phyloP scores from a whole-genome alignment of 2,113 vertebrate genomes.

The Platysteira castanea region DNA sequence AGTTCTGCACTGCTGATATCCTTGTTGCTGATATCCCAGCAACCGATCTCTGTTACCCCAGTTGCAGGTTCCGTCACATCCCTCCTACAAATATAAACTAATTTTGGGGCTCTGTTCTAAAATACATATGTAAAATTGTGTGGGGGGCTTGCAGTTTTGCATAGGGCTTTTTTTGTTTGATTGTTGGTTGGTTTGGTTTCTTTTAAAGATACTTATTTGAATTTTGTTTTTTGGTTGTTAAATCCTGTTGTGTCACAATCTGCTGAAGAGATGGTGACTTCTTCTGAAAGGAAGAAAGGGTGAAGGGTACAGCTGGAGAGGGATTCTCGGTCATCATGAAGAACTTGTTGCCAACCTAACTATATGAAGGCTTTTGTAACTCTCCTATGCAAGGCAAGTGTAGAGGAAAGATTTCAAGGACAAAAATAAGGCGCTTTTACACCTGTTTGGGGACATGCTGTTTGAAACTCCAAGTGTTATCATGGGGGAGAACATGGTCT shows the following conservation, averaged over 20 bases:
- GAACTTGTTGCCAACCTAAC: neutral
- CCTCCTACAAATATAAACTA: neutral
- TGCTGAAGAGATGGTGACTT: neutral
- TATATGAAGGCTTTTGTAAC: neutral
- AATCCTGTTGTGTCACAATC: neutral
- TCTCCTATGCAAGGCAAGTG: neutral
- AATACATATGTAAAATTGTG: neutral
- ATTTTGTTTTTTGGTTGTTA: neutral
- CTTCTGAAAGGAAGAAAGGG: neutral
- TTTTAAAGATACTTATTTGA: neutral
- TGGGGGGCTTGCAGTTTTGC: neutral
- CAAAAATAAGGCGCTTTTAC: neutral
- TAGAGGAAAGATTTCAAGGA: neutral
- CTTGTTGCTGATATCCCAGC: neutral
- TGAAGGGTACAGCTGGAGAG: neutral
- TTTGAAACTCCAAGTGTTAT: neutral
- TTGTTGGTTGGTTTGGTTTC: neutral
- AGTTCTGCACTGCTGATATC: neutral
- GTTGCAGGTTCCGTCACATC: neutral
- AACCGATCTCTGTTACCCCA: neutral
- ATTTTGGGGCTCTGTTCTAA: neutral
- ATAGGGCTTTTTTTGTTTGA: neutral
- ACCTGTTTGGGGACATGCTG: neutral
- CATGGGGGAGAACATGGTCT: neutral
- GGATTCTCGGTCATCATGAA: neutral